These are phyloP conservation scores for Cheilosia pagana DNA, from an alignment of 2,888 invertebrate species.

Conservation along the genomic window DNA sequence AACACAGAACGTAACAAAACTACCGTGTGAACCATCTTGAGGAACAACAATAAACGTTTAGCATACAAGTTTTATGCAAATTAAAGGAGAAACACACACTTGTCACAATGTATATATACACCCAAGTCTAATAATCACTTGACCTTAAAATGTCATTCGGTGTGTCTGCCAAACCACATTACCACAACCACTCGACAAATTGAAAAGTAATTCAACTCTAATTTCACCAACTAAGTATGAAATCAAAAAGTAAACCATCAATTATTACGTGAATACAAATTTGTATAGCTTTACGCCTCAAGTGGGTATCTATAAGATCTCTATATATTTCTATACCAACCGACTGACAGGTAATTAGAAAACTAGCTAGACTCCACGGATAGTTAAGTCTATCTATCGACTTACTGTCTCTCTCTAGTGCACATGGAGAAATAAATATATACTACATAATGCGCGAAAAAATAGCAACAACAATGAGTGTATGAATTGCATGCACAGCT, in stretches of 20 bases:
- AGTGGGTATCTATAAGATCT: conserved; percentile 23
- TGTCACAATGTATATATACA: not conserved
- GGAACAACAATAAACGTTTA: too few relatives aligned
- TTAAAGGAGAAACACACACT: not conserved
- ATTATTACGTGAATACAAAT: conserved; percentile 53
- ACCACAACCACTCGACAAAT: conserved; percentile 14
- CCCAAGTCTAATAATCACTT: conserved; percentile 23
- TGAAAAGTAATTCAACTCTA: conserved; percentile 57
- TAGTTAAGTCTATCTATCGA: conserved; percentile 1
- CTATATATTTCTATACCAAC: not conserved
- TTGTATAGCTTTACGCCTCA: conserved; percentile 24
- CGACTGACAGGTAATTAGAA: conserved; percentile 36
- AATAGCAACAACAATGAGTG: not conserved
- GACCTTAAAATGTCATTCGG: conserved; percentile 45
- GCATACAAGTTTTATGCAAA: conserved; percentile 2
- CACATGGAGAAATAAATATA: not conserved
- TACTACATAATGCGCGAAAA: conserved; percentile 3
- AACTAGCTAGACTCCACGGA: conserved; percentile 12
- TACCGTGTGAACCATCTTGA: conserved; percentile 6
- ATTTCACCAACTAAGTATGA: conserved; percentile 46
- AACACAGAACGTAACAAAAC: not conserved
- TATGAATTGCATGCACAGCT: conserved; percentile 39
- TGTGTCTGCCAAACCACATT: conserved; percentile 6
- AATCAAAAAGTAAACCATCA: conserved; percentile 43
- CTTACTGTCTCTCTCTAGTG: not conserved